Percentiles rank a stretch among this genome's conserved stretches.
These are phyloP conservation scores for Delphinapterus leucas DNA, from an alignment of 2,113 vertebrate species.

Conservation along the genomic window DNA sequence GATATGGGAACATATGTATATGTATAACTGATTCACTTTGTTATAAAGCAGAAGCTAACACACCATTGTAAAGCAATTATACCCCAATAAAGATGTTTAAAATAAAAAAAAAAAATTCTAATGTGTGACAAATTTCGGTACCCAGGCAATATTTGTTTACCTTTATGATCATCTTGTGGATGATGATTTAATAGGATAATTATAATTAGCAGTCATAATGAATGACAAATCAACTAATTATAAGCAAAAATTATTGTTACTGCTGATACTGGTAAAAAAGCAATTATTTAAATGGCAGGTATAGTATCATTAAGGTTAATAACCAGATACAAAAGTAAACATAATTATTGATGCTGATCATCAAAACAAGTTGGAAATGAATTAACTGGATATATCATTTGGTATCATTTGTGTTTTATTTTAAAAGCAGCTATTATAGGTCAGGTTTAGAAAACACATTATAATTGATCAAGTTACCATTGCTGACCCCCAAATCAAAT, in stretches of 20 bases:
- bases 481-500: background rate
- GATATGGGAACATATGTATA: too few species aligned
- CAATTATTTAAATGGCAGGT: conserved; percentile 41
- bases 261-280: conserved; percentile 10
- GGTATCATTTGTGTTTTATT: conserved; percentile 14
- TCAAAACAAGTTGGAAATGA: conserved; percentile 32
- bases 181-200: conserved; percentile 25
- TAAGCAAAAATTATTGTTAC: conserved; percentile 1
- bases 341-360: conserved; percentile 49
- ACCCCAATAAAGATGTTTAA: too few species aligned
- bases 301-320: conserved; percentile 48
- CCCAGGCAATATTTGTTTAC: background rate
- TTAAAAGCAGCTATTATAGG: background rate
- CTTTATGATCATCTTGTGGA: background rate
- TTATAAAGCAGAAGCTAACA: too few species aligned
- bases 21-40: too few species aligned
- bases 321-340: conserved; percentile 35
- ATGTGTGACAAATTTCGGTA: background rate
- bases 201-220: conserved; percentile 23
- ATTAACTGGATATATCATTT: conserved; percentile 3
- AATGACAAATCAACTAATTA: conserved; percentile 51
- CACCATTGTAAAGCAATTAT: too few species aligned
- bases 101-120: background rate
- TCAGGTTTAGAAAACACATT: background rate
- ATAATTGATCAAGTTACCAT: background rate